A percentile compares a stretch with the other conserved stretches of the same genome.
Evolutionary conservation across 2,797 vertebrate genomes (phyloP).

Genomic region (Fistularia tabacaria): DNA sequence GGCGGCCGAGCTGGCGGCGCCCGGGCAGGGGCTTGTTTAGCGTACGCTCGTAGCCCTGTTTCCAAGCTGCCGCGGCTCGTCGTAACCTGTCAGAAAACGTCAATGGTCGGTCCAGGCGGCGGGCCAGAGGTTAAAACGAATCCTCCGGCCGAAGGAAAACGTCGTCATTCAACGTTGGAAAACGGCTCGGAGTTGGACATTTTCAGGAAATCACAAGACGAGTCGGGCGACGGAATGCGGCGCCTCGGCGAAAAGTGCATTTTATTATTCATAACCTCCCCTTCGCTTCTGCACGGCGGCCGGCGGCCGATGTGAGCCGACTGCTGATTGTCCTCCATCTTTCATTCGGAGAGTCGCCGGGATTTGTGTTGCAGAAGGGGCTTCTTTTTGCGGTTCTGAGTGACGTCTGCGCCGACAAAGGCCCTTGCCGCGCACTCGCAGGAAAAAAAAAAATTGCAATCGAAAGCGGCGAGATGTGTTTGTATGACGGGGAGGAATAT

Average conservation of each 20-base stretch:
- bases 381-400: no score
- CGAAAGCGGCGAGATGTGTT: no score
- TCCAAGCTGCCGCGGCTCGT: no score
- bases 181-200: no score
- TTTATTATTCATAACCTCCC: slow-evolving; percentile 59
- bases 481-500: no score
- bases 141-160: neutral
- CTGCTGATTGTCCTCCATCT: slow-evolving; percentile 58
- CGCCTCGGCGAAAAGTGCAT: slow-evolving; percentile 35
- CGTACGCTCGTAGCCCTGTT: no score
- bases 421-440: neutral
- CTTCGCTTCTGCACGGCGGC: slow-evolving; percentile 39
- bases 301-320: slow-evolving; percentile 53
- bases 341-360: slow-evolving; percentile 69
- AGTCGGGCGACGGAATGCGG: slow-evolving; percentile 29
- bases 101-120: no score
- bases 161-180: neutral
- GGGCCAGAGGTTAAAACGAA: no score
- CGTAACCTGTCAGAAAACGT: no score
- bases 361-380: slow-evolving; percentile 63
- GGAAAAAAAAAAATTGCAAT: neutral
- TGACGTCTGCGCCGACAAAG: neutral
- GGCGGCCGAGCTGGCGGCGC: no score
- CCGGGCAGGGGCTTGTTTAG: no score
- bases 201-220: neutral